phyloP scores from a whole-genome alignment of 2,113 vertebrate genomes.

The Menura novaehollandiae region DNA sequence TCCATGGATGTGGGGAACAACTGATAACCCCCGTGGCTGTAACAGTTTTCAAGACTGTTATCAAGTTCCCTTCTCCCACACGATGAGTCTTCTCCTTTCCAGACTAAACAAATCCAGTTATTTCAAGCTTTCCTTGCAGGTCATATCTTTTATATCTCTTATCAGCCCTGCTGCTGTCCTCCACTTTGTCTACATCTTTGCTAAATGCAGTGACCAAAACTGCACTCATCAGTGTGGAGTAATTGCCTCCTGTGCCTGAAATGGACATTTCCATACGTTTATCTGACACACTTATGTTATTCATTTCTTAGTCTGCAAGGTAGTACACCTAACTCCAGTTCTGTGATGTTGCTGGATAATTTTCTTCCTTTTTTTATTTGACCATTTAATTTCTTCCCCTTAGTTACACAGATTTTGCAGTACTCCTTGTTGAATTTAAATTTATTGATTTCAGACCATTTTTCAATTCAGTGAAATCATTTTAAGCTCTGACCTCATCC shows the following conservation, averaged over 20 bases:
- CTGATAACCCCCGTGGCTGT: neutral
- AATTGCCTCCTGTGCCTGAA: neutral
- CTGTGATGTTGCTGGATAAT: neutral
- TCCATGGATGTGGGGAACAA: neutral
- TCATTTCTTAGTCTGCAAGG: neutral
- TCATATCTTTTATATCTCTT: conserved; percentile 7
- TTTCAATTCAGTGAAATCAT: neutral
- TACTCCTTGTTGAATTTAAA: neutral
- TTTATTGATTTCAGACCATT: neutral
- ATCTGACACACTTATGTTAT: neutral
- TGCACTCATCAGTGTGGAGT: neutral
- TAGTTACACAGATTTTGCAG: neutral
- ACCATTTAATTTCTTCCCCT: neutral
- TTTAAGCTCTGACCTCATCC: neutral
- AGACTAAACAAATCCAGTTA: conserved; percentile 51
- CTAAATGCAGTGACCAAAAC: neutral
- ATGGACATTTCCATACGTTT: neutral
- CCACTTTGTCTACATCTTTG: neutral
- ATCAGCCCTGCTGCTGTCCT: conserved; percentile 15
- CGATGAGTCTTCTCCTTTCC: neutral
- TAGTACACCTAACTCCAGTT: neutral
- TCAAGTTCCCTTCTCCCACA: neutral
- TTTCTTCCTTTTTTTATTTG: neutral
- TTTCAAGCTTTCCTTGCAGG: conserved; percentile 17
- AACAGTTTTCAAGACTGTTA: neutral